Percentiles rank a stretch among this genome's conserved stretches.
These are phyloP conservation scores for Channa argus DNA, from an alignment of 2,113 vertebrate genomes.

Conservation along the genomic window DNA sequence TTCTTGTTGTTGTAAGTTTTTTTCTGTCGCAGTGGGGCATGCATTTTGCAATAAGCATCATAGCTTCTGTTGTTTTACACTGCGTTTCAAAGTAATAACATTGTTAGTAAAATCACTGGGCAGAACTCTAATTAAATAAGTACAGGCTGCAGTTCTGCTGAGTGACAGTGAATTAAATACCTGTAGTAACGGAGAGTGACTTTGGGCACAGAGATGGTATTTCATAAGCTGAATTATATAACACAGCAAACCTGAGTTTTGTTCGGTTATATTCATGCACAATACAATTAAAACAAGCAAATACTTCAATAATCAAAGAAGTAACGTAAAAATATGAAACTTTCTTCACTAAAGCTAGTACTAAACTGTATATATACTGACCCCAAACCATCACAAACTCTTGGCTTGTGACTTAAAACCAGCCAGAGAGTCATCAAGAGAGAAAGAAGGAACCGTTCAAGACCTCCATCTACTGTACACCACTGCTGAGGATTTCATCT, in stretches of 20 bases:
- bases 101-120: background rate
- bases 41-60: background rate
- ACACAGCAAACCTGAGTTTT: background rate
- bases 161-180: background rate
- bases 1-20: background rate
- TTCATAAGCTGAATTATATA: background rate
- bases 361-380: background rate
- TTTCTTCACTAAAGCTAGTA: background rate
- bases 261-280: background rate
- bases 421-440: conserved; percentile 1
- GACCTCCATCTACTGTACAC: conserved; percentile 36
- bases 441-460: conserved; percentile 34
- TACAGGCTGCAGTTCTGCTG: background rate
- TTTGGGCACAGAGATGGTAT: background rate
- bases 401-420: background rate
- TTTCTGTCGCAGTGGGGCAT: background rate
- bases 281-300: background rate
- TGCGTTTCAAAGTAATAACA: background rate
- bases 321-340: background rate
- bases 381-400: conserved; percentile 1
- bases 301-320: background rate
- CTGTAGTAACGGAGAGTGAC: background rate
- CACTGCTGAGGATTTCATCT: conserved; percentile 39
- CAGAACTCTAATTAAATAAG: background rate
- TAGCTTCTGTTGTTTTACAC: background rate